phyloP scores from a whole-genome alignment of 23 tunicate genomes.

The Styela plicata region DNA sequence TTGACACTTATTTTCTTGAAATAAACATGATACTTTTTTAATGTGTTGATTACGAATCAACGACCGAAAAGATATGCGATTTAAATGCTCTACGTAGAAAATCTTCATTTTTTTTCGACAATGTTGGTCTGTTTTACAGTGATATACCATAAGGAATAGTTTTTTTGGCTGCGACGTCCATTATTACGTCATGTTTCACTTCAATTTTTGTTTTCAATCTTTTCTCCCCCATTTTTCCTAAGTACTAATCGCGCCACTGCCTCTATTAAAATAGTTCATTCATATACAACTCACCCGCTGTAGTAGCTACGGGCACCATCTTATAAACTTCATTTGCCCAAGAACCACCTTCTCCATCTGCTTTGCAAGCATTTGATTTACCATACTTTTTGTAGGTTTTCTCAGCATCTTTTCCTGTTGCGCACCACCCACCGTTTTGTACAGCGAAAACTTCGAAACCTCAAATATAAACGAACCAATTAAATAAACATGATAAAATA shows the following conservation, averaged over 20 bases:
- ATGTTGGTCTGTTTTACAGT: background rate
- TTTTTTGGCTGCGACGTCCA: background rate
- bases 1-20: too few species aligned
- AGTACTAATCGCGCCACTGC: too few species aligned
- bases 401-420: constrained; percentile 8
- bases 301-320: background rate
- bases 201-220: too few species aligned
- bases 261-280: background rate
- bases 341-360: constrained; percentile 11
- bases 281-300: background rate
- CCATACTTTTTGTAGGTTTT: constrained; percentile 27
- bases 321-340: background rate
- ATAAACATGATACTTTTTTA: too few species aligned
- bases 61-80: too few species aligned
- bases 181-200: background rate
- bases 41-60: too few species aligned
- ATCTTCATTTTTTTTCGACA: too few species aligned
- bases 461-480: background rate
- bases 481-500: background rate
- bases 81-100: too few species aligned
- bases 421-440: constrained; percentile 36
- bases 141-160: background rate
- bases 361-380: background rate
- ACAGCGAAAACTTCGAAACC: constrained; percentile 24
- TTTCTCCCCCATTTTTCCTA: too few species aligned